These are phyloP conservation scores for Cerastis leucographa DNA, from an alignment of 2,888 invertebrate genomes.

Conservation along the genomic window DNA sequence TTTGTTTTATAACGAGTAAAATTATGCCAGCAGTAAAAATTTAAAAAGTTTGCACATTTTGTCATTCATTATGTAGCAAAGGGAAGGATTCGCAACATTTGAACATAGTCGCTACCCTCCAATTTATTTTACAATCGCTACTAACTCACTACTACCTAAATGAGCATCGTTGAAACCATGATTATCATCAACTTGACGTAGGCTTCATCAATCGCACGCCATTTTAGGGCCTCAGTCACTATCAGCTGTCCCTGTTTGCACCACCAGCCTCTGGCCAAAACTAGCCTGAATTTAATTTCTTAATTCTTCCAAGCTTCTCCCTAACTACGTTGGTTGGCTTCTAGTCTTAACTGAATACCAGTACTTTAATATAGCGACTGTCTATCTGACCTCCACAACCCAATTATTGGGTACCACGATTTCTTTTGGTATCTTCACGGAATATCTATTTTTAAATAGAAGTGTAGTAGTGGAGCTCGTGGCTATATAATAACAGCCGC, in stretches of 20 bases:
- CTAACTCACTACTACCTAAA: background rate
- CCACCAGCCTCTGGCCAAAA: background rate
- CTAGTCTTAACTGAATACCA: background rate
- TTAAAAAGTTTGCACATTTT: background rate
- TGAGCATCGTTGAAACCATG: background rate
- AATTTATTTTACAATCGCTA: background rate
- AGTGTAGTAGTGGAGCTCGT: too few relatives aligned
- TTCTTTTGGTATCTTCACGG: background rate
- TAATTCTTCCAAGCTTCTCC: too few relatives aligned
- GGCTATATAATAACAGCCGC: too few relatives aligned
- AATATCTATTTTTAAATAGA: too few relatives aligned
- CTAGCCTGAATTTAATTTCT: background rate
- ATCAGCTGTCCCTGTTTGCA: background rate
- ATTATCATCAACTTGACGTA: background rate
- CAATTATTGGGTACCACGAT: too few relatives aligned
- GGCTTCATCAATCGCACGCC: background rate
- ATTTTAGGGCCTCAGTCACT: too few relatives aligned
- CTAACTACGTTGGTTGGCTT: background rate
- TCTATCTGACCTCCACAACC: too few relatives aligned
- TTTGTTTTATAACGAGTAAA: conserved; percentile 6
- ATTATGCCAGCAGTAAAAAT: background rate
- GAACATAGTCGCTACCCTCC: background rate
- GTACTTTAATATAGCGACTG: too few relatives aligned
- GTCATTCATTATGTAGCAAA: background rate
- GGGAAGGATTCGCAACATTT: background rate